Conservation (phyloP, 2,797 vertebrate species). For the Loriculus beryllinus region DNA sequence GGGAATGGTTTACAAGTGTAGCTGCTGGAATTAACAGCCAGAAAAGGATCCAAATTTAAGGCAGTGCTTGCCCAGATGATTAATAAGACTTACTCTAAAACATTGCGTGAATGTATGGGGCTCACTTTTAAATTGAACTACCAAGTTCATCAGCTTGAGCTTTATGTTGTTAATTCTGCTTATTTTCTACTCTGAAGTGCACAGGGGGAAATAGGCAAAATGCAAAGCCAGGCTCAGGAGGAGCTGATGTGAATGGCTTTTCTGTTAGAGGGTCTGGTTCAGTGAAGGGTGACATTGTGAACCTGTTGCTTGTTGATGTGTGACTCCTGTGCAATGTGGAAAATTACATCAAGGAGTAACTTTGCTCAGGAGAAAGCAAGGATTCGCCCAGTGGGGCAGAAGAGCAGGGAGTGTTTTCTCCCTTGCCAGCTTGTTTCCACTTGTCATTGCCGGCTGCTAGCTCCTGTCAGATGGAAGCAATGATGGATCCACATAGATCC, state of each 20-base stretch:
- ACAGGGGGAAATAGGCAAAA: not conserved
- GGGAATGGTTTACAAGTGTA: not conserved
- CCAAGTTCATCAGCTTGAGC: not conserved
- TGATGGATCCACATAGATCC: not conserved
- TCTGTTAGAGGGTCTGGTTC: not conserved
- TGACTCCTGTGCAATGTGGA: not conserved
- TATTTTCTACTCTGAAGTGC: not conserved
- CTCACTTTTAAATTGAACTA: not conserved
- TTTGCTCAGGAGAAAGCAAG: not conserved
- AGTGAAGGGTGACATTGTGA: not conserved
- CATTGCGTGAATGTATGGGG: not conserved
- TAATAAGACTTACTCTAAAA: not conserved
- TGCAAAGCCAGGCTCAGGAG: not conserved
- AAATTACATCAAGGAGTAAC: not conserved
- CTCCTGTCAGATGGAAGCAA: not conserved
- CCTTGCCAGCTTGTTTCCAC: not conserved
- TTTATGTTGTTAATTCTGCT: not conserved
- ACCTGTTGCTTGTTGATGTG: constrained; percentile 21
- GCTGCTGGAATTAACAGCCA: not conserved
- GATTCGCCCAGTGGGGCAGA: not conserved
- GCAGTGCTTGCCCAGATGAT: not conserved
- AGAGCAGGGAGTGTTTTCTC: not conserved
- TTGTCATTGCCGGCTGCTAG: not conserved
- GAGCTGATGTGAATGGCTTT: not conserved
- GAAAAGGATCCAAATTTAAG: not conserved